A percentile compares a stretch with the other conserved stretches of the same genome.
These are phyloP conservation scores for Folsomia candida DNA, from an alignment of 2,888 invertebrate genomes.

Conservation along the genomic window DNA sequence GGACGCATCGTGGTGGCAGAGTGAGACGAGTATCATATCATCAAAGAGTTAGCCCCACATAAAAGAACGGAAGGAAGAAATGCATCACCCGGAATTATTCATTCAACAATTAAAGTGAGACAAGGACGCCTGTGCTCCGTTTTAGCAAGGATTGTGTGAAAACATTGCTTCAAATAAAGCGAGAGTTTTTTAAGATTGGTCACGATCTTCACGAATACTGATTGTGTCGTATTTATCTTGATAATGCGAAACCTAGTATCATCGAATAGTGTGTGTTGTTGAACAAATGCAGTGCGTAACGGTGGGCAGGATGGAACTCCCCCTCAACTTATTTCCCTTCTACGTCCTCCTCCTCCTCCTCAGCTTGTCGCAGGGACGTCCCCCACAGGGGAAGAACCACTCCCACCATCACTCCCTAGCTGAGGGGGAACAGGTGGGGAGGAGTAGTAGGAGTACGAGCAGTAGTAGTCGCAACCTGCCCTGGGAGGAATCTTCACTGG, in stretches of 20 bases:
- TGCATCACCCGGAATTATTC: neutral
- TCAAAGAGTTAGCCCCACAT: neutral
- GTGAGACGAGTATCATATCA: too few species aligned
- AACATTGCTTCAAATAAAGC: neutral
- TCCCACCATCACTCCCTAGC: neutral
- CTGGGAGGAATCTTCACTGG: neutral
- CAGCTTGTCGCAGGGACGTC: constrained; percentile 44
- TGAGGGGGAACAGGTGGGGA: neutral
- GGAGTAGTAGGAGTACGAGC: neutral
- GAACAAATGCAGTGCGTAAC: constrained; percentile 37
- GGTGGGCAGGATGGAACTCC: constrained; percentile 31
- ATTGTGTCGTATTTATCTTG: neutral
- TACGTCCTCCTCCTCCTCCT: constrained; percentile 45
- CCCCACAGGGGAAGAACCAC: constrained; percentile 41
- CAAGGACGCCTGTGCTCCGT: too few species aligned
- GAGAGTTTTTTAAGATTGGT: too few species aligned
- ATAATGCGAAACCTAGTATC: neutral
- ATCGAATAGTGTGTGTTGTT: neutral
- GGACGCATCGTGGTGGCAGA: neutral
- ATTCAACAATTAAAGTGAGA: neutral
- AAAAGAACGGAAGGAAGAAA: neutral
- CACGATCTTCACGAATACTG: too few species aligned
- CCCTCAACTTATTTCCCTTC: constrained; percentile 41
- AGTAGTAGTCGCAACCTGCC: neutral
- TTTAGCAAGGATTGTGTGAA: neutral